Evolutionary conservation across 1,140 invertebrate species (phyloP).

Genomic region (Drosophila truncata): DNA sequence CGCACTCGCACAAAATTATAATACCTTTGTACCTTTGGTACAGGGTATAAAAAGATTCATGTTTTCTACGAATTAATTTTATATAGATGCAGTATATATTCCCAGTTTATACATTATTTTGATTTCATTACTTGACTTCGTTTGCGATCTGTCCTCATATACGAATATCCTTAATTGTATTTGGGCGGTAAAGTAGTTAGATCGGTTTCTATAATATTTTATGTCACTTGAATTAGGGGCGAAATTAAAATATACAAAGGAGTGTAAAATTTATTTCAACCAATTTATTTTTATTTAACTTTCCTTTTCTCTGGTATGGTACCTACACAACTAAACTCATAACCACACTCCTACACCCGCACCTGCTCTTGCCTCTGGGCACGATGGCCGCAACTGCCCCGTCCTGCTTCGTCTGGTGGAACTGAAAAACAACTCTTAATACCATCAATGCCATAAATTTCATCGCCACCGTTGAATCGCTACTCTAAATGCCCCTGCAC

Average conservation of each 20-base stretch:
- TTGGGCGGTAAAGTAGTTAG: background rate
- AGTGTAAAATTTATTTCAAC: slow-evolving; percentile 24
- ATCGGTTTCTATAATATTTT: background rate
- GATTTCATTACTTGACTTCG: background rate
- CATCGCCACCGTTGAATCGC: slow-evolving; percentile 7
- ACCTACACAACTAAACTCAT: slow-evolving; percentile 10
- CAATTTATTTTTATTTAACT: slow-evolving; percentile 52
- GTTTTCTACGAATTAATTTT: too few relatives aligned
- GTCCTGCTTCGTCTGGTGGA: slow-evolving; percentile 30
- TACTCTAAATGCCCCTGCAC: slow-evolving; percentile 36
- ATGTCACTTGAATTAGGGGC: background rate
- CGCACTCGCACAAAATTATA: too few relatives aligned
- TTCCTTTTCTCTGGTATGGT: slow-evolving; percentile 19
- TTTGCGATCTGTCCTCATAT: background rate
- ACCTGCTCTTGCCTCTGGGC: slow-evolving; percentile 23
- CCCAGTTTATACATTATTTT: background rate
- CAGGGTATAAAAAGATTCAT: too few relatives aligned
- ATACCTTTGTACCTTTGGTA: too few relatives aligned
- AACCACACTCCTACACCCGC: slow-evolving; percentile 21
- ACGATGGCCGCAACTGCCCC: slow-evolving; percentile 16
- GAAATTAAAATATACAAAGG: background rate
- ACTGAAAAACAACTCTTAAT: slow-evolving; percentile 21
- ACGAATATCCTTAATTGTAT: background rate
- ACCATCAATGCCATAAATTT: slow-evolving; percentile 24
- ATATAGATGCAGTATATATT: background rate